Evolutionary conservation across 1,140 invertebrate genomes (phyloP).

Genomic region (Drosophila punjabiensis): DNA sequence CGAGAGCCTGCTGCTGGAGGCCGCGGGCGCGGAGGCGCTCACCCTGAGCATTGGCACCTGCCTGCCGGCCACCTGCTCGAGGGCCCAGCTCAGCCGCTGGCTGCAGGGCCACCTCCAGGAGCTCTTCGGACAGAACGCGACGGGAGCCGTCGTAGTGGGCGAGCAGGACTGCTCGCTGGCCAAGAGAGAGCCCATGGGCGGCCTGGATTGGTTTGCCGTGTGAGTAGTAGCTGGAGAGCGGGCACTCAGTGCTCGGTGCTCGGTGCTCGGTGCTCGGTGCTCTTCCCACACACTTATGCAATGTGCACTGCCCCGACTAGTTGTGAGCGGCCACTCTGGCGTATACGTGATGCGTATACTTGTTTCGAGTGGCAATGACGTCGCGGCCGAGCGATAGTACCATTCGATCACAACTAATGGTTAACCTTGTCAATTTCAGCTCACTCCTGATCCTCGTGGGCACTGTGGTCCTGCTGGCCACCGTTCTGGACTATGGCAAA

Average conservation of each 20-base stretch:
- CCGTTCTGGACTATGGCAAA: slow-evolving; percentile 53
- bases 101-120: slow-evolving; percentile 33
- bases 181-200: slow-evolving; percentile 20
- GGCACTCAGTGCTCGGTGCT: not conserved
- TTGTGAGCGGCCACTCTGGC: slow-evolving; percentile 11
- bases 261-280: not conserved
- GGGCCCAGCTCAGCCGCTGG: slow-evolving; percentile 51
- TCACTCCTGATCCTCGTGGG: slow-evolving; percentile 33
- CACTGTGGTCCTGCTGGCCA: slow-evolving; percentile 46
- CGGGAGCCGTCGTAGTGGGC: slow-evolving; percentile 29
- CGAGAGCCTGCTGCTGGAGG: slow-evolving; percentile 27
- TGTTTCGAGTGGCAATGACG: not conserved
- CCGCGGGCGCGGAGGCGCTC: slow-evolving; percentile 3
- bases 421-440: slow-evolving; percentile 11
- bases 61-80: slow-evolving; percentile 54
- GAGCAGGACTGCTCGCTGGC: slow-evolving; percentile 47
- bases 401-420: not conserved
- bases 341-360: slow-evolving; percentile 20
- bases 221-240: slow-evolving; percentile 33
- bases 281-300: slow-evolving; percentile 10
- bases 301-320: slow-evolving; percentile 3
- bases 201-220: slow-evolving; percentile 71
- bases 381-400: not conserved
- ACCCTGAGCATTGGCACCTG: slow-evolving; percentile 62
- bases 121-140: slow-evolving; percentile 27